Base-by-base conservation (phyloP, 1,140 invertebrate species). In the Limonius californicus region DNA sequence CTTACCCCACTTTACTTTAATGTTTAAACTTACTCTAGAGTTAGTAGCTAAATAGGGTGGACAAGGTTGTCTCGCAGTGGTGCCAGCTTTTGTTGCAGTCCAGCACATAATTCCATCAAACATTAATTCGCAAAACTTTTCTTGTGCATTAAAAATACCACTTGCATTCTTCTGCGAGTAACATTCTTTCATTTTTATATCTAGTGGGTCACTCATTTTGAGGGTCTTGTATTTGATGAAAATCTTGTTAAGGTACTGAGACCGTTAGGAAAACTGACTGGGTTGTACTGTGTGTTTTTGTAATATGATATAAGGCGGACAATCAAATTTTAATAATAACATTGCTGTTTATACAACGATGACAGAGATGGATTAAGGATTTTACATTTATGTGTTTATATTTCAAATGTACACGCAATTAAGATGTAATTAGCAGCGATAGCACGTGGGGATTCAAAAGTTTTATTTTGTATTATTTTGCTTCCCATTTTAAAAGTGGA, bases 101-200 rank as follows among this genome's bases (percentile, higher is more conserved):
- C 83, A 85, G 63, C 83, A 85, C 6, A 82, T 60, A 61, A 83
- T 79, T 0, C 76, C 75, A 63, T 85, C 83, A 79, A 82, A 85
- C 12, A 77, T 72, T 59, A 57, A 57, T 42, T 45, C 30, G 47
- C 74, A 75, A 23, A 65, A 70, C 11, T 21, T n/a, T 23, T 16
- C 58, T 11, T 9, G 9, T 12, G 16, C 4, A 39, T 4, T 23
- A 20, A 39, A 50, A 50, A 4, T 16, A 2, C 16, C 45, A 16
- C 12, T 14, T 8, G 1, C 15, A 1, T 14, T 18, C 18, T 50
- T 50, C 19, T 50, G 6, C 2, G 8, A 7, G 19, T 50, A 50
- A 21, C 45, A 50, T 19, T 50, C 45, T 50, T 50, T 50, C 20
- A 7, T 18, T 50, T 50, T 50, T 21, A 21, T 18, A 2, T 50